A percentile compares a stretch with the other conserved stretches of the same genome.
Conservation (phyloP, 2,888 invertebrate genomes). For the Spodoptera exigua region DNA sequence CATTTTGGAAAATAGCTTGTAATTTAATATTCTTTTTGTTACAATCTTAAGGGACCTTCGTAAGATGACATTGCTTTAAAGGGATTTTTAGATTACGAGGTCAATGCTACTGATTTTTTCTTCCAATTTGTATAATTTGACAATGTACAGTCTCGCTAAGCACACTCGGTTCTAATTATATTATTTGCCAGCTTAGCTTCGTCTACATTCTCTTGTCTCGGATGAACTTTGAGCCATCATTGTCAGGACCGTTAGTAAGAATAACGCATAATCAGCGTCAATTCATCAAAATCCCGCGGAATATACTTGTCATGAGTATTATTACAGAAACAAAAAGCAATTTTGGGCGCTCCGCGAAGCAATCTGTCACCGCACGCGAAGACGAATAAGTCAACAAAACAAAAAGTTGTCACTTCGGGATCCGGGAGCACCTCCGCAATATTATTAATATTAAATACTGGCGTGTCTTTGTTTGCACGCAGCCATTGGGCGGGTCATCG, state of each 20-base stretch:
- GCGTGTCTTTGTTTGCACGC: slow-evolving; percentile 28
- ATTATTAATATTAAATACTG: slow-evolving; percentile 55
- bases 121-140: slow-evolving; percentile 27
- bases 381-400: slow-evolving; percentile 66
- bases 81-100: slow-evolving; percentile 43
- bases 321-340: slow-evolving; percentile 62
- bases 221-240: slow-evolving; percentile 16
- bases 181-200: neutral
- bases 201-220: neutral
- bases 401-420: slow-evolving; percentile 57
- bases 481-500: slow-evolving; percentile 29
- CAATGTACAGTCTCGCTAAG: neutral
- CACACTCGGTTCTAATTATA: slow-evolving; percentile 16
- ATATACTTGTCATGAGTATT: slow-evolving; percentile 62
- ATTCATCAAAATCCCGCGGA: slow-evolving; percentile 57
- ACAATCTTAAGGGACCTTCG: slow-evolving; percentile 54
- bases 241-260: slow-evolving; percentile 10
- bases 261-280: slow-evolving; percentile 46
- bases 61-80: slow-evolving; percentile 51
- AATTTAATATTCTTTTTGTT: slow-evolving; percentile 57
- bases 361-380: slow-evolving; percentile 58
- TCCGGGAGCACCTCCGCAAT: slow-evolving; percentile 34
- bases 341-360: slow-evolving; percentile 53
- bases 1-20: slow-evolving; percentile 59
- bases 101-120: slow-evolving; percentile 22